A percentile compares a stretch with the other conserved stretches of the same genome.
Conservation (phyloP, 2,888 invertebrate species). For the Physocephala rufipes region DNA sequence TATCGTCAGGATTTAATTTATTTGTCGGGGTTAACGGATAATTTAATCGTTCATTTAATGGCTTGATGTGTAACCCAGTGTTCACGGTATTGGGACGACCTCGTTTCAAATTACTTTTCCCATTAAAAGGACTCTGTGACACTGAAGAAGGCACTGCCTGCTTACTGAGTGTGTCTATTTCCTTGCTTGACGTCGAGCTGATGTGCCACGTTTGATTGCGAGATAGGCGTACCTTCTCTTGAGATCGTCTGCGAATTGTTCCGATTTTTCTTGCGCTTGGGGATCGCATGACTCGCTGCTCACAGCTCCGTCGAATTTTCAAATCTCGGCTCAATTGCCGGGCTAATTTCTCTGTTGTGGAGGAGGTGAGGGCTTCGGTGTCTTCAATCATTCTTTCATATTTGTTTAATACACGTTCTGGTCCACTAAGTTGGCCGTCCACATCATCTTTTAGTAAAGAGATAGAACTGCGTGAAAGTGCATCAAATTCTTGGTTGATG, state of each 20-base stretch:
- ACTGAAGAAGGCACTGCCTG: conserved; percentile 31
- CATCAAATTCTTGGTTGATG: conserved; percentile 73
- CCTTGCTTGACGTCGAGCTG: conserved; percentile 41
- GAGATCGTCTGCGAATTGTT: conserved; percentile 75
- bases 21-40: conserved; percentile 12
- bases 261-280: conserved; percentile 86
- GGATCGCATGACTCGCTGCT: conserved; percentile 77
- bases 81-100: conserved; percentile 67
- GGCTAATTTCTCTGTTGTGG: conserved; percentile 74
- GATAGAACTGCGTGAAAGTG: background rate
- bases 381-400: conserved; percentile 80
- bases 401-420: conserved; percentile 75
- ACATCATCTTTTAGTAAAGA: conserved; percentile 12
- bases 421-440: conserved; percentile 60
- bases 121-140: conserved; percentile 65
- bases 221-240: conserved; percentile 69
- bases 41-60: conserved; percentile 25
- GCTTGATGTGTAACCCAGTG: conserved; percentile 58
- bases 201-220: conserved; percentile 76
- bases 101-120: conserved; percentile 69
- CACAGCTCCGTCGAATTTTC: conserved; percentile 76
- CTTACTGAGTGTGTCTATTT: background rate
- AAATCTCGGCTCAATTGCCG: conserved; percentile 73
- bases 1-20: conserved; percentile 46
- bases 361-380: conserved; percentile 65